Evolutionary conservation across 2,113 vertebrate genomes (phyloP).

Genomic region (Colinus virginianus): DNA sequence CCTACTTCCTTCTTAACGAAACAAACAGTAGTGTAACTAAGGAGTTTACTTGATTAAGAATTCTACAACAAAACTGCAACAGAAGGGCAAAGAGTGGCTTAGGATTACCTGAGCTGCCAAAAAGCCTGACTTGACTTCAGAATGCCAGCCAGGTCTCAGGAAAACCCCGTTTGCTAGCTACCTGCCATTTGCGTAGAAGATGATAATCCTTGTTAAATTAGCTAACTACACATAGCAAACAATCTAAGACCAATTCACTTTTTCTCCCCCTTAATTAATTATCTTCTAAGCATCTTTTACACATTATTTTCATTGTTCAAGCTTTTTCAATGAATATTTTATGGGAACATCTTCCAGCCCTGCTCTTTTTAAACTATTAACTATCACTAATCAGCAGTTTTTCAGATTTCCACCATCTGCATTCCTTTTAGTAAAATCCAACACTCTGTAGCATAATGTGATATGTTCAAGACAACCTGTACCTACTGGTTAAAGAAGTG

Average conservation of each 20-base stretch:
- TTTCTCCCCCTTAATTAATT: conserved; percentile 48
- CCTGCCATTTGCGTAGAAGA: conserved; percentile 21
- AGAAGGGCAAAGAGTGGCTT: conserved; percentile 1
- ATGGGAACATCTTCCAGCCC: neutral
- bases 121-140: conserved; percentile 48
- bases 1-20: neutral
- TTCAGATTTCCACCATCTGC: neutral
- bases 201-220: conserved; percentile 37
- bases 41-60: neutral
- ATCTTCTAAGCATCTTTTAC: conserved; percentile 32
- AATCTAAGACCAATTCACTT: conserved; percentile 40
- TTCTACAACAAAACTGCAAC: conserved; percentile 52
- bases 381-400: neutral
- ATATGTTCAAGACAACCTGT: neutral
- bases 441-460: neutral
- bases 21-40: neutral
- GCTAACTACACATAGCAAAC: conserved; percentile 39
- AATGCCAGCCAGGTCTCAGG: conserved; percentile 43
- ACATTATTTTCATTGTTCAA: conserved; percentile 55
- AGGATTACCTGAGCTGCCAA: conserved; percentile 50
- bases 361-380: neutral
- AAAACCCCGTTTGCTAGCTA: conserved; percentile 35
- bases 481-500: neutral
- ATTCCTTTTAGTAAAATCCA: neutral
- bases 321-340: conserved; percentile 66